A percentile compares a stretch with the other conserved stretches of the same genome.
Evolutionary conservation across 2,113 vertebrate species (phyloP).

Genomic region (Malurus alboscapulatus): DNA sequence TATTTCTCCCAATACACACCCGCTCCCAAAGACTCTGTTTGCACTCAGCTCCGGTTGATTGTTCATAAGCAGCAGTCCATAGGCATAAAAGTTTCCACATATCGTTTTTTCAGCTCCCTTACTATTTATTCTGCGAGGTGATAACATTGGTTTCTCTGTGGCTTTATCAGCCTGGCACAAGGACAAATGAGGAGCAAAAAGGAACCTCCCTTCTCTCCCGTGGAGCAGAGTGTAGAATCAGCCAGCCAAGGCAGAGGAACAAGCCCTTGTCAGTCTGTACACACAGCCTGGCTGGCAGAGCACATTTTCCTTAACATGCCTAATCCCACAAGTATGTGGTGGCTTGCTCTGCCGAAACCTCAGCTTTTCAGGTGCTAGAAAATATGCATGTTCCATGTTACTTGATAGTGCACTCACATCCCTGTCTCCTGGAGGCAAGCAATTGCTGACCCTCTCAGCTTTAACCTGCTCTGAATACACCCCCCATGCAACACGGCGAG

Average conservation of each 20-base stretch:
- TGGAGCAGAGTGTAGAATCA: background rate
- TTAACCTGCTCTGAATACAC: background rate
- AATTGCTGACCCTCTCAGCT: background rate
- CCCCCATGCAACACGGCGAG: background rate
- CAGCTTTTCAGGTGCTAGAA: slow-evolving; percentile 56
- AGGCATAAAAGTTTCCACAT: background rate
- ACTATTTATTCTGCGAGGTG: slow-evolving; percentile 26
- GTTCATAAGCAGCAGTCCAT: background rate
- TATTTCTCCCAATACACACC: background rate
- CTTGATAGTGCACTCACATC: slow-evolving; percentile 45
- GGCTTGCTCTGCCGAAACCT: slow-evolving; percentile 46
- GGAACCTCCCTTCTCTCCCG: slow-evolving; percentile 1
- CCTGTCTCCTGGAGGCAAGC: background rate
- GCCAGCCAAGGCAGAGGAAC: background rate
- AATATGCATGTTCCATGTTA: slow-evolving; percentile 18
- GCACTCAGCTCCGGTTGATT: background rate
- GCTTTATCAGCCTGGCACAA: slow-evolving; percentile 33
- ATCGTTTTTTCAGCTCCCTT: background rate
- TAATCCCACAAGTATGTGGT: slow-evolving; percentile 59
- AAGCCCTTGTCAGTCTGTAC: slow-evolving; percentile 29
- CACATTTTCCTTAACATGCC: slow-evolving; percentile 31
- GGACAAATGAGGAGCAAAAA: background rate
- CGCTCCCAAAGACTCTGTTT: background rate
- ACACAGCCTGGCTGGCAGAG: background rate
- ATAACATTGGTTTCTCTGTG: slow-evolving; percentile 32